Conservation (phyloP, 2,113 vertebrate genomes). For the Odocoileus virginianus region DNA sequence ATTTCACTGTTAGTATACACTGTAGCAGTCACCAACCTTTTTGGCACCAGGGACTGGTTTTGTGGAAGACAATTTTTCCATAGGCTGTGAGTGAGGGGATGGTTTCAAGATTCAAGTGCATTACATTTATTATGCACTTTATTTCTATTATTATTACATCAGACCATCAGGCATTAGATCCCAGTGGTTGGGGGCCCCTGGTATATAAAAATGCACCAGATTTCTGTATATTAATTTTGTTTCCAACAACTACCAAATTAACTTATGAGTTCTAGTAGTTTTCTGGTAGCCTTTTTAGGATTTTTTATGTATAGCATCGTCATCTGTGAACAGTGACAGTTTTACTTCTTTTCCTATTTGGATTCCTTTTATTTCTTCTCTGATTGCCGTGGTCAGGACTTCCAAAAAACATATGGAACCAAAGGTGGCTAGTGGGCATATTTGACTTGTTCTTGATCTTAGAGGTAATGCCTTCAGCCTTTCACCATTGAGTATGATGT, state of each 20-base stretch:
- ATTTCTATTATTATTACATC: not conserved
- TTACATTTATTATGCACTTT: not conserved
- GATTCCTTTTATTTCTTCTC: not conserved
- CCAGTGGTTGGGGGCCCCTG: not conserved
- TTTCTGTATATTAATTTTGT: not conserved
- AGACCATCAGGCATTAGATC: not conserved
- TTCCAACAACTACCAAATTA: not conserved
- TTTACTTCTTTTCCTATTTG: not conserved
- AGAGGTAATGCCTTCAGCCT: not conserved
- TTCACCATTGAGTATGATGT: not conserved
- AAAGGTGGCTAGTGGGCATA: not conserved
- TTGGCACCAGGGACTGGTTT: not conserved
- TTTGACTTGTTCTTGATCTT: not conserved
- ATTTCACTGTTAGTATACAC: not conserved
- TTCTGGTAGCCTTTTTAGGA: not conserved
- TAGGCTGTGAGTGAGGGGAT: not conserved
- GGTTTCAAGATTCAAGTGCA: not conserved
- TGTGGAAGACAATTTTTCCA: not conserved
- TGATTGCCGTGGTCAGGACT: not conserved
- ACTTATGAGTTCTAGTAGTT: not conserved
- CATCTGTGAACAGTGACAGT: not conserved
- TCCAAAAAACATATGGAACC: not conserved
- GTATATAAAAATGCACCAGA: not conserved
- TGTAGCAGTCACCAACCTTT: not conserved
- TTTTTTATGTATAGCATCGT: not conserved